phyloP scores from a whole-genome alignment of 2,797 vertebrate genomes.

The Tragopan temminckii region DNA sequence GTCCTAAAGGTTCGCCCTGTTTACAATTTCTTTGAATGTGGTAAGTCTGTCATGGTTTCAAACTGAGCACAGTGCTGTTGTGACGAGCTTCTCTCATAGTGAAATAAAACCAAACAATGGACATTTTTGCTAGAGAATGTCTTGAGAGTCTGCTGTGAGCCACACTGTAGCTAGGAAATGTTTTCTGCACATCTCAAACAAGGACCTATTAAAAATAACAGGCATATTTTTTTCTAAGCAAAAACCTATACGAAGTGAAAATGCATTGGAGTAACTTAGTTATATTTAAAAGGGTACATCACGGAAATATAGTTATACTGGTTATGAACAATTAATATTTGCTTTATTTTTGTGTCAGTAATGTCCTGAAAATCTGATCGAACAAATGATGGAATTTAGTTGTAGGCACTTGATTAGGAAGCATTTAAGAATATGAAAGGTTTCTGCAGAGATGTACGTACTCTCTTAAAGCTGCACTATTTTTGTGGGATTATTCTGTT shows the following conservation, averaged over 20 bases:
- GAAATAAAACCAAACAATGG: neutral
- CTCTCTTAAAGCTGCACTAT: neutral
- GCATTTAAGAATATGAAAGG: neutral
- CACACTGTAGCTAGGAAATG: neutral
- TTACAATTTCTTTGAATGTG: conserved; percentile 99
- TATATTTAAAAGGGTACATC: neutral
- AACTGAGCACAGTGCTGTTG: accelerated
- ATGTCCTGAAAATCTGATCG: neutral
- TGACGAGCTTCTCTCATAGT: neutral
- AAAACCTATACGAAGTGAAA: neutral
- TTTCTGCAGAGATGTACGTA: neutral
- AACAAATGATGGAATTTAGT: neutral
- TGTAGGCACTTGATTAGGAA: neutral
- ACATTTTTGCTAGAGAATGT: neutral
- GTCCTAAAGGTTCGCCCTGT: conserved; percentile 99
- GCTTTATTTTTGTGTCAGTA: neutral
- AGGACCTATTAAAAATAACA: neutral
- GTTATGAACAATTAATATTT: neutral
- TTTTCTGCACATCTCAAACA: neutral
- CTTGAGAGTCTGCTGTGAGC: neutral
- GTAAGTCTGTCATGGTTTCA: conserved; percentile 83
- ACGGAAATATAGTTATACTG: neutral
- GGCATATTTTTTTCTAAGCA: too few relatives aligned
- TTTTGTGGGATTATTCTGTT: neutral
- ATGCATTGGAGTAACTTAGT: neutral